Evolutionary conservation across 1,140 invertebrate species (phyloP), one percentile per base, ranked within the genome.

Genomic region (Eumeta japonica): DNA sequence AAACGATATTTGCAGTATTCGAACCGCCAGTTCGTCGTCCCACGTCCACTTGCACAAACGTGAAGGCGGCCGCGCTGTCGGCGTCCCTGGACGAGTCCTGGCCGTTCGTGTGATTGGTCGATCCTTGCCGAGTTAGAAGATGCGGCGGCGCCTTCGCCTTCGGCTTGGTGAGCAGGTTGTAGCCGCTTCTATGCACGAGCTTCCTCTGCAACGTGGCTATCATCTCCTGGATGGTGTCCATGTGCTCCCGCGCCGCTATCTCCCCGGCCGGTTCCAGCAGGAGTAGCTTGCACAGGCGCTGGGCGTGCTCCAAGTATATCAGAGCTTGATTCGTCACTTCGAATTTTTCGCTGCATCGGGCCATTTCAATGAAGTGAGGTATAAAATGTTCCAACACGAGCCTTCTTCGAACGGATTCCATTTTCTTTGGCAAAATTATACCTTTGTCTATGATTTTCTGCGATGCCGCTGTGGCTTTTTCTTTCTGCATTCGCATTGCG

Each of bases 291-390:
- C 80, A 79, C 2, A 90, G 66, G 35, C 86, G 76, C 35, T 81
- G 78, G 1, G 84, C 81, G 45, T 90, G 87, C 32, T 83, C 76
- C 10, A 89, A 58, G 43, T 87, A 89, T 14, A 83, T 76, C 1
- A 77, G 59, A 16, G 83, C 83, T 48, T 84, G 80, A 28, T 70
- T 59, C 13, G 73, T 61, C 1, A 81, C 76, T 11, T 79, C 73
- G 37, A 83, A 80, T 34, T 77, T 77, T 37, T 81, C 76, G 46
- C 81, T 82, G 15, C 68, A 73, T 31, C 80, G 67, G 1, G 82
- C 83, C 70, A 87, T 85, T 35, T 81, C 67, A 11, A 87, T 76
- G 41, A 87, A 88, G 44, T 86, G 83, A 12, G 78, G 57, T 18
- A 85, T 82, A 42, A 91, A 86, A 35, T 87, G 81, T 41, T 83